Base-by-base conservation (phyloP, 37 sponge, comb jelly and placozoan genomes). In the Beroe ovata region DNA sequence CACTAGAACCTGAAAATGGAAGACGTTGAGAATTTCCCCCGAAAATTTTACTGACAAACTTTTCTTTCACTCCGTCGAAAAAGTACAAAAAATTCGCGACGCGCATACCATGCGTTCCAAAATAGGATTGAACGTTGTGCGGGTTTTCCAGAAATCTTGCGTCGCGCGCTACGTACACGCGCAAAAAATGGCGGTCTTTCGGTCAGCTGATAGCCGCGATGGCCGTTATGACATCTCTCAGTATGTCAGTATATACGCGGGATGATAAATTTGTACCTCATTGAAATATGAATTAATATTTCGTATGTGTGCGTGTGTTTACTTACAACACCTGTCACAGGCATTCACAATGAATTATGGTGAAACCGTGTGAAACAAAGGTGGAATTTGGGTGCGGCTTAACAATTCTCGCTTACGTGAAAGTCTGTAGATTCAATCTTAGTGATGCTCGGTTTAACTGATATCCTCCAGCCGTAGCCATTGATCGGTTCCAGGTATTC, bases 1-100 rank as follows among this genome's bases (percentile, higher is more conserved):
- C 0, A 96, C 61, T 35, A 96, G 90, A 26, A 93, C 84, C 59
- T 96, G 94, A 47, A 47, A 47, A 16, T 47, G 54, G 6, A 47
- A 11, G 54, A 47, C 6, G 11, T 47, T 47, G n/a, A n/a, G n/a
- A n/a, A n/a, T n/a, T n/a, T n/a, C n/a, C n/a, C n/a, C n/a, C n/a
- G n/a, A n/a, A n/a, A n/a, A n/a, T n/a, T n/a, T n/a, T n/a, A n/a
- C n/a, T n/a, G n/a, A n/a, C n/a, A n/a, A n/a, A n/a, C n/a, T n/a
- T n/a, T n/a, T n/a, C n/a, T n/a, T n/a, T n/a, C n/a, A n/a, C n/a
- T n/a, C n/a, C n/a, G n/a, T n/a, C n/a, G n/a, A n/a, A n/a, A n/a
- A n/a, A n/a, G n/a, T n/a, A n/a, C n/a, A 47, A 47, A 47, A 16
- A 47, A 16, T 47, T 11, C 54, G 11, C 54, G 54, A 6, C 54